phyloP scores from a whole-genome alignment of 1,140 invertebrate species.

The Drosophila navojoa region DNA sequence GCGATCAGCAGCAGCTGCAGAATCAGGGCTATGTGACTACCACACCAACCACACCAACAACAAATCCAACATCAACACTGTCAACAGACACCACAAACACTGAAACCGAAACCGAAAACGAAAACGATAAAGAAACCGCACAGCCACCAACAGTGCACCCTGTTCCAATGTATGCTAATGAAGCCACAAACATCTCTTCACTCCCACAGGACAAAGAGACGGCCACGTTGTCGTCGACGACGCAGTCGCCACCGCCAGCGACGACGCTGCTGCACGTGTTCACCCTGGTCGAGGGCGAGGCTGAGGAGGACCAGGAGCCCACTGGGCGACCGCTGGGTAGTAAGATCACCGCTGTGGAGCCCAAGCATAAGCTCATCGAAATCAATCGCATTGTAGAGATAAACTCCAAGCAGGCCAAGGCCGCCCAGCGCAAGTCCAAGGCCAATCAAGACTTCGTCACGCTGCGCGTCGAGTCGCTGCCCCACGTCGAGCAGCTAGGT shows the following conservation, averaged over 20 bases:
- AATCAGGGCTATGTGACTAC: constrained; percentile 67
- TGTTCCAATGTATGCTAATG: constrained; percentile 63
- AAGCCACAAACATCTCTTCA: constrained; percentile 73
- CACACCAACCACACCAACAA: constrained; percentile 69
- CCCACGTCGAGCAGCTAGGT: constrained; percentile 87
- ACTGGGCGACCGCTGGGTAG: constrained; percentile 11
- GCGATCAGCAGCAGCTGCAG: constrained; percentile 10
- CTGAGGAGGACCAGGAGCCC: constrained; percentile 36
- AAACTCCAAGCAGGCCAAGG: constrained; percentile 86
- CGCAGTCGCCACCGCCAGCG: constrained; percentile 80
- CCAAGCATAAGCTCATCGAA: constrained; percentile 86
- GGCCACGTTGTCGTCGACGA: constrained; percentile 25
- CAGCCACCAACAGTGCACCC: constrained; percentile 32
- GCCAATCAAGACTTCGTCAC: constrained; percentile 84
- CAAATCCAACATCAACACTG: constrained; percentile 45
- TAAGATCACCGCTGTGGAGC: constrained; percentile 34
- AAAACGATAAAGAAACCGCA: constrained; percentile 37
- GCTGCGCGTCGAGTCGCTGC: constrained; percentile 85
- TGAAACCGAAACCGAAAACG: constrained; percentile 45
- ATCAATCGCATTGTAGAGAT: constrained; percentile 88
- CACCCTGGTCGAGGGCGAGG: constrained; percentile 82
- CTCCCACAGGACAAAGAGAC: constrained; percentile 58
- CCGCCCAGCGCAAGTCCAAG: constrained; percentile 85
- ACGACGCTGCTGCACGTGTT: constrained; percentile 85
- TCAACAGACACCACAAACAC: constrained; percentile 61